A percentile compares a stretch with the other conserved stretches of the same genome.
These are phyloP conservation scores for Basileuterus tristriatus DNA, from an alignment of 2,797 vertebrate genomes.

Conservation along the genomic window DNA sequence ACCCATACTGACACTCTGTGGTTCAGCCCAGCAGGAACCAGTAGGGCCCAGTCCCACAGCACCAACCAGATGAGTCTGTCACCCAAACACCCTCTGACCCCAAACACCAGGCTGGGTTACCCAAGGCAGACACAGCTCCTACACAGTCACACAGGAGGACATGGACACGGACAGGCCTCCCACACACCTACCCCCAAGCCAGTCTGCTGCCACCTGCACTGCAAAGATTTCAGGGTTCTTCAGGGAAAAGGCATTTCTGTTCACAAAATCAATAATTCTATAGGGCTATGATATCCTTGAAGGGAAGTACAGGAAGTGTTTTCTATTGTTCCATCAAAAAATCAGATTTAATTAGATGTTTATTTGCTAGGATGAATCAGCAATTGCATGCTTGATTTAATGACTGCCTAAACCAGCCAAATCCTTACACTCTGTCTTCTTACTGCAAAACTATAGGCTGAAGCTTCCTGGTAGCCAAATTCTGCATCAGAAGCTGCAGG, in stretches of 20 bases:
- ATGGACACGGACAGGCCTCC: too few species aligned
- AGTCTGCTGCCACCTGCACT: fast-evolving
- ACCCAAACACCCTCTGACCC: neutral
- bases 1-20: neutral
- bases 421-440: neutral
- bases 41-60: neutral
- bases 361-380: neutral
- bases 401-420: neutral
- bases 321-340: neutral
- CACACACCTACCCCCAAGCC: neutral
- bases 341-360: neutral
- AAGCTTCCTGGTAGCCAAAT: neutral
- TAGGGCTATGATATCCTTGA: neutral
- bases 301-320: neutral
- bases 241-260: neutral
- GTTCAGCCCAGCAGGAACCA: neutral
- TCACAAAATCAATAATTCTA: neutral
- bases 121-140: neutral
- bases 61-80: neutral
- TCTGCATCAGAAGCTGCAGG: neutral
- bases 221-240: neutral
- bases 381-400: neutral
- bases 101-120: neutral
- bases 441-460: neutral
- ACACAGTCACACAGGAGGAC: fast-evolving